These are phyloP conservation scores for Cladopsammia gracilis DNA, from an alignment of 64 coral and sea anemone species.

Conservation along the genomic window DNA sequence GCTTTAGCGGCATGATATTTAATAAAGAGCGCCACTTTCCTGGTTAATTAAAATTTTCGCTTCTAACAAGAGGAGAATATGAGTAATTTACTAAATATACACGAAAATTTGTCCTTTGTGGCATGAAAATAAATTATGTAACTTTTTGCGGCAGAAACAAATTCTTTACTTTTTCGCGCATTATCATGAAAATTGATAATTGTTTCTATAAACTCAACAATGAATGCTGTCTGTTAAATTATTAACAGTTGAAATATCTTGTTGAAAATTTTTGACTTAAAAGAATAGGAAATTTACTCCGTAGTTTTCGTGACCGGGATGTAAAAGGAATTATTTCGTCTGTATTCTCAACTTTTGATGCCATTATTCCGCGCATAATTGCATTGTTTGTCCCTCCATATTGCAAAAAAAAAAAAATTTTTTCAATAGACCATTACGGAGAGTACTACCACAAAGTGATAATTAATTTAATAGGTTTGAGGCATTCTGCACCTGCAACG, in stretches of 20 bases:
- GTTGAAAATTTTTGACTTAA: not conserved
- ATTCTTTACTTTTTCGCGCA: too few relatives aligned
- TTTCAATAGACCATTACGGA: constrained; percentile 40
- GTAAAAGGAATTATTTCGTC: not conserved
- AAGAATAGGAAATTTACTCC: not conserved
- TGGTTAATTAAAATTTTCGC: too few relatives aligned
- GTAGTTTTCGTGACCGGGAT: not conserved
- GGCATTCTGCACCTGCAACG: constrained; percentile 27
- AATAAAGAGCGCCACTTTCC: too few relatives aligned
- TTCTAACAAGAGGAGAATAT: too few relatives aligned
- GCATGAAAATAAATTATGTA: too few relatives aligned
- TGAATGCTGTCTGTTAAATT: constrained; percentile 19
- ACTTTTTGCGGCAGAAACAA: too few relatives aligned
- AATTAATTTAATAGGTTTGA: constrained; percentile 42
- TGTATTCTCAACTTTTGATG: constrained; percentile 1
- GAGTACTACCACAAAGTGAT: not conserved
- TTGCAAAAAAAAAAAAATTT: not conserved
- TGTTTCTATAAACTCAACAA: not conserved
- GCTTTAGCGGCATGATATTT: too few relatives aligned
- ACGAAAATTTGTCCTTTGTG: too few relatives aligned
- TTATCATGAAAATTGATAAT: not conserved
- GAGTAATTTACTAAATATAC: too few relatives aligned
- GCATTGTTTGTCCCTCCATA: not conserved
- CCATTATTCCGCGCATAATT: not conserved
- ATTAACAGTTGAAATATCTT: constrained; percentile 16